Evolutionary conservation across 1,140 invertebrate species (phyloP), one percentile per base, ranked within the genome.

Genomic region (Nylanderia fulva): DNA sequence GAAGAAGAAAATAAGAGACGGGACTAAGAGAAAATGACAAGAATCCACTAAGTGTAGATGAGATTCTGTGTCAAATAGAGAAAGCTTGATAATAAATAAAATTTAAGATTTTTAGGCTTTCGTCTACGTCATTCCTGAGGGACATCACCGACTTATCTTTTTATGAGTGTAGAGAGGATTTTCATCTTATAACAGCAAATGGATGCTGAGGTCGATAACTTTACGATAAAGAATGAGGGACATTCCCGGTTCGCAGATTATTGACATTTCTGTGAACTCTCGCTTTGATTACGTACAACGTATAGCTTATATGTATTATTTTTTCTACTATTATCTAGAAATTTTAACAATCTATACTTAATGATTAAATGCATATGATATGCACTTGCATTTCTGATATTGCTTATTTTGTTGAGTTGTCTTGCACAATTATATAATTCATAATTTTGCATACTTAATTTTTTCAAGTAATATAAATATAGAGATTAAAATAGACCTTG

Each of bases 281-380:
- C 9, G 8, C 27, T 2, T 60, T 6, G 21, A 58, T 60, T 82
- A 33, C 36, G 18, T 27, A n/a, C 15, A 9, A 3, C 24, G 6
- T 56, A 68, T 80, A 64, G 4, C 18, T 71, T 24, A 18, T 21
- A 33, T 33, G 29, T 33, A 9, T 71, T 42, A 45, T 56, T 82
- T 80, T 71, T 72, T 18, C 21, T 33, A 4, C 33, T 42, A 21
- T 79, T 82, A 82, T 82, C 66, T 71, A 24, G 7, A 1, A 11
- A 3, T 42, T 54, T 45, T 6, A 45, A 54, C 7, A 42, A 69
- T 69, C 56, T 56, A 15, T 9, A 7, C 5, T 42, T 54, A 42
- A 68, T 27, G n/a, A n/a, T 66, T 60, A 75, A 60, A 1, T 36
- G 1, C 15, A 6, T 21, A 76, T 42, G 29, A 56, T 15, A 42